Conservation (phyloP, 2,888 invertebrate species). For the Platypus cylindrus region DNA sequence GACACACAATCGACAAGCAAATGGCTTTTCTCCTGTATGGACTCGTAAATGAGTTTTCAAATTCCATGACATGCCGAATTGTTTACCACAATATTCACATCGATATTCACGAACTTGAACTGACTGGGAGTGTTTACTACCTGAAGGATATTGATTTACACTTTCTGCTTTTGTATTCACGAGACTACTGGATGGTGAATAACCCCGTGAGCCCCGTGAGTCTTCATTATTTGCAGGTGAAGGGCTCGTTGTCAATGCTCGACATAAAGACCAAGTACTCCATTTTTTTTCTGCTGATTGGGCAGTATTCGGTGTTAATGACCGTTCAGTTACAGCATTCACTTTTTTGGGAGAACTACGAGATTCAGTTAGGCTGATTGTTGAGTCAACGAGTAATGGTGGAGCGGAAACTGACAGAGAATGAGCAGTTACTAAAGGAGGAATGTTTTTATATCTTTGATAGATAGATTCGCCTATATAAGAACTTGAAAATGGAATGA, state of each 20-base stretch:
- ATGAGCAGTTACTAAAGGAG: constrained; percentile 46
- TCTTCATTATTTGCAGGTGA: constrained; percentile 25
- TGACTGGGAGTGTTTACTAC: constrained; percentile 30
- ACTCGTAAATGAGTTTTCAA: constrained; percentile 78
- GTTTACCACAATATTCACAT: constrained; percentile 81
- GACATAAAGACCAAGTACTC: constrained; percentile 53
- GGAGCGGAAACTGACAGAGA: constrained; percentile 63
- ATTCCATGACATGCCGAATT: constrained; percentile 89
- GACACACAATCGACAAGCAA: constrained; percentile 77
- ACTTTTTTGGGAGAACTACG: constrained; percentile 35
- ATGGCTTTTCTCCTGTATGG: constrained; percentile 81
- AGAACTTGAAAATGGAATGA: constrained; percentile 68
- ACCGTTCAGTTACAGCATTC: constrained; percentile 49
- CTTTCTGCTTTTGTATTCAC: constrained; percentile 31
- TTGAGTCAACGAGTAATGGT: constrained; percentile 51
- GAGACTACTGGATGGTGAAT: constrained; percentile 26
- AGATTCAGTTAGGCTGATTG: constrained; percentile 43
- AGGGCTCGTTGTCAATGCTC: constrained; percentile 47
- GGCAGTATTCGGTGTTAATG: constrained; percentile 39
- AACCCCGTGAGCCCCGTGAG: too few species aligned
- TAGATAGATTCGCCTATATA: constrained; percentile 59
- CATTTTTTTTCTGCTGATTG: constrained; percentile 40
- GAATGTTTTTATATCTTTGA: constrained; percentile 44
- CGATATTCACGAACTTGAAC: constrained; percentile 71
- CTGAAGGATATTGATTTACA: constrained; percentile 32